A percentile compares a stretch with the other conserved stretches of the same genome.
Evolutionary conservation across 2,797 vertebrate species (phyloP).

Genomic region (Valencia hispanica): DNA sequence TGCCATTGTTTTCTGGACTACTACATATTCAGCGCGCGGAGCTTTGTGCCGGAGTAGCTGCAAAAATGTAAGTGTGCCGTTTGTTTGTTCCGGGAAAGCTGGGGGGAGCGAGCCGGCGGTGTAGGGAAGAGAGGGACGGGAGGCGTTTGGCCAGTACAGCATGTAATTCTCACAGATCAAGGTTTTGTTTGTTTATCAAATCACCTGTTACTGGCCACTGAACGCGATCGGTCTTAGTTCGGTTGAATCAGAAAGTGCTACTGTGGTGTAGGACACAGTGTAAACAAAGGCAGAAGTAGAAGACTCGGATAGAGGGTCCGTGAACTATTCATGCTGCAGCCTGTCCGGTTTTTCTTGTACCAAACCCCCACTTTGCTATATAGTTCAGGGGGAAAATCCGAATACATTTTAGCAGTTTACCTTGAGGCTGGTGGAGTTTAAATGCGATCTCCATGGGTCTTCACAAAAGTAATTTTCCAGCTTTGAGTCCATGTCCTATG

Average conservation of each 20-base stretch:
- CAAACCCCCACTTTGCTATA: constrained; percentile 10
- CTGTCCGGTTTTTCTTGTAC: constrained; percentile 22
- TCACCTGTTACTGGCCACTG: constrained; percentile 72
- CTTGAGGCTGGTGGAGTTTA: constrained; percentile 38
- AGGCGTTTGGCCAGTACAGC: constrained; percentile 36
- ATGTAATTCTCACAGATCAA: constrained; percentile 23
- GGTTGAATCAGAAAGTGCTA: constrained; percentile 22
- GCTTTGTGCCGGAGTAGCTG: constrained; percentile 75
- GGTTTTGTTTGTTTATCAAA: constrained; percentile 43
- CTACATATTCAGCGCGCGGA: constrained; percentile 71
- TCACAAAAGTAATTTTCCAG: constrained; percentile 22
- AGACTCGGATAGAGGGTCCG: constrained; percentile 49
- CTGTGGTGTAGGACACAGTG: constrained; percentile 46
- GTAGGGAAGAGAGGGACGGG: constrained; percentile 25
- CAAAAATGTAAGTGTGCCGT: constrained; percentile 77
- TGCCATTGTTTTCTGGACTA: constrained; percentile 76
- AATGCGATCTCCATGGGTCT: constrained; percentile 33
- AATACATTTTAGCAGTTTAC: constrained; percentile 49
- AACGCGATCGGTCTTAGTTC: constrained; percentile 32
- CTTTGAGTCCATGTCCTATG: constrained; percentile 36
- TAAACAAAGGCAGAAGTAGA: constrained; percentile 76
- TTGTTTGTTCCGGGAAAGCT: constrained; percentile 64
- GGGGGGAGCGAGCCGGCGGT: constrained; percentile 35
- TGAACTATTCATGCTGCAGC: constrained; percentile 53
- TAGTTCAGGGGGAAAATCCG: constrained; percentile 6